phyloP scores from a whole-genome alignment of 2,888 invertebrate genomes.

The Dicroscelio sp. region DNA sequence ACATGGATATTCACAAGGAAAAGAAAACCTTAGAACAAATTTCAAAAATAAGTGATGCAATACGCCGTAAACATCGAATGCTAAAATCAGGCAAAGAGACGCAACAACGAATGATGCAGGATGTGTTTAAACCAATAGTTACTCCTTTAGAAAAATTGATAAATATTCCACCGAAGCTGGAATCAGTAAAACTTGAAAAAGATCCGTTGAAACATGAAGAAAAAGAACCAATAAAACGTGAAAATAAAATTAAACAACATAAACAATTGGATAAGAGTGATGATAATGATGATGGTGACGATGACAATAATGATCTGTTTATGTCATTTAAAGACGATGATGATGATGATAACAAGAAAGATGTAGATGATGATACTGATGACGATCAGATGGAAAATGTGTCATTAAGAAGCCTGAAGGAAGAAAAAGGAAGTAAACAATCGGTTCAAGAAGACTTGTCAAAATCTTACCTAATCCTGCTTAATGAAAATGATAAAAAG shows the following conservation, averaged over 20 bases:
- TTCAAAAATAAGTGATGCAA: constrained; percentile 34
- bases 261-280: background rate
- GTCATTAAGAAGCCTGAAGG: no score
- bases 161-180: background rate
- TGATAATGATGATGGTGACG: background rate
- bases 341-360: background rate
- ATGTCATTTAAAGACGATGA: background rate
- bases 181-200: background rate
- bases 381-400: background rate
- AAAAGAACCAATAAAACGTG: background rate
- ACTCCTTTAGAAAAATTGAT: constrained; percentile 41
- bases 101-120: constrained; percentile 28
- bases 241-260: background rate
- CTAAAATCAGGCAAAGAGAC: constrained; percentile 33
- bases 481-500: constrained; percentile 29
- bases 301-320: background rate
- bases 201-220: constrained; percentile 16
- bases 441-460: background rate
- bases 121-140: constrained; percentile 34
- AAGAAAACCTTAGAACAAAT: constrained; percentile 20
- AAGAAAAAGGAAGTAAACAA: background rate
- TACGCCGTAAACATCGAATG: constrained; percentile 43
- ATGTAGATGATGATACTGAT: background rate
- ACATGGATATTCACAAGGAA: constrained; percentile 21
- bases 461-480: constrained; percentile 27